phyloP scores from a whole-genome alignment of 1,140 invertebrate genomes.

The Drosophila lini region DNA sequence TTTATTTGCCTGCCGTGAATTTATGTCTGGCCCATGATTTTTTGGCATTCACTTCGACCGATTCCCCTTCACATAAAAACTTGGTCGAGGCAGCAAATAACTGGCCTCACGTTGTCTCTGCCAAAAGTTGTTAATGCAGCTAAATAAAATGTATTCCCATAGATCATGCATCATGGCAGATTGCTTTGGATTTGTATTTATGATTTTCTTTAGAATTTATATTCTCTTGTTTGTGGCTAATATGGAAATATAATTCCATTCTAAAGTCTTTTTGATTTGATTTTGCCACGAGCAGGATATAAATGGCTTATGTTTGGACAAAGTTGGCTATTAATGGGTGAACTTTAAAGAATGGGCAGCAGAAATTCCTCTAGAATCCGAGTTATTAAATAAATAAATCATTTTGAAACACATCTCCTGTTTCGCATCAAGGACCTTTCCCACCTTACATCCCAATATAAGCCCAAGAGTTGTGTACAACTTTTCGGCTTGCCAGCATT shows the following conservation, averaged over 20 bases:
- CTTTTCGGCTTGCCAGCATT: neutral
- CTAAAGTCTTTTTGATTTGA: constrained; percentile 62
- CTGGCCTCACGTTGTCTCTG: constrained; percentile 63
- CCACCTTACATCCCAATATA: neutral
- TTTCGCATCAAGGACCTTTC: neutral
- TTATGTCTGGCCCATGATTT: constrained; percentile 69
- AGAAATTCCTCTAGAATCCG: neutral
- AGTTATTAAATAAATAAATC: constrained; percentile 11
- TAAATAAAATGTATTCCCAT: constrained; percentile 63
- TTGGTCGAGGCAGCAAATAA: constrained; percentile 39
- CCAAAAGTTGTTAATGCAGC: constrained; percentile 53
- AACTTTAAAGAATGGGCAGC: neutral
- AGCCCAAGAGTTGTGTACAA: constrained; percentile 2
- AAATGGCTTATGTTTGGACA: constrained; percentile 1
- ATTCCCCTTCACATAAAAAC: constrained; percentile 37
- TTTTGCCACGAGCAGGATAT: constrained; percentile 8
- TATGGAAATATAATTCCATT: constrained; percentile 71
- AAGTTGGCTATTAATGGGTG: neutral
- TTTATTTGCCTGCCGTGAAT: constrained; percentile 66
- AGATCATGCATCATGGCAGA: constrained; percentile 71
- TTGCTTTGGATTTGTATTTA: constrained; percentile 74
- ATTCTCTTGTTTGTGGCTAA: constrained; percentile 45
- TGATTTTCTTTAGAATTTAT: constrained; percentile 55
- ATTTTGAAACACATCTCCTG: neutral
- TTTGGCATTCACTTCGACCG: constrained; percentile 47